Percentiles rank a stretch among this genome's conserved stretches.
Evolutionary conservation across 2,888 invertebrate genomes (phyloP).

Genomic region (Drosophila prolongata): DNA sequence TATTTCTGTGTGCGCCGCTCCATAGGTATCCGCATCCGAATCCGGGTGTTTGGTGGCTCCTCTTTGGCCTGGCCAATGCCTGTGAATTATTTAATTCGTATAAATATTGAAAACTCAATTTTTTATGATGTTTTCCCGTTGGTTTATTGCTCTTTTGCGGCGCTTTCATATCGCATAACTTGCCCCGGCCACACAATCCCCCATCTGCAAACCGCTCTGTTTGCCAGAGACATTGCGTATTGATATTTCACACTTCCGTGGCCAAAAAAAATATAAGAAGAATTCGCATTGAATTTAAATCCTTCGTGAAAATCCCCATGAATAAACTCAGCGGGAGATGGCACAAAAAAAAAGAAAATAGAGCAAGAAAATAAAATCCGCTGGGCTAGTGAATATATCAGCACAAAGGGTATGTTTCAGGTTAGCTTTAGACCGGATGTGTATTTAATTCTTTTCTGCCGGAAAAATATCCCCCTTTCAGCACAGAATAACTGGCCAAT

Average conservation of each 20-base stretch:
- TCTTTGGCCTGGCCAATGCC: conserved; percentile 44
- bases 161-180: conserved; percentile 65
- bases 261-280: conserved; percentile 1
- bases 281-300: conserved; percentile 26
- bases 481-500: not conserved
- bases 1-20: too few species aligned
- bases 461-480: not conserved
- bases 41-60: conserved; percentile 3
- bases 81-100: conserved; percentile 77
- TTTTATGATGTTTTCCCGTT: conserved; percentile 75
- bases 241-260: conserved; percentile 38
- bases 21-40: too few species aligned
- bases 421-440: conserved; percentile 1
- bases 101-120: conserved; percentile 77
- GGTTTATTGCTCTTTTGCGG: conserved; percentile 76
- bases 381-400: not conserved
- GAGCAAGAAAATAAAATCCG: not conserved
- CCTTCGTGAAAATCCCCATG: conserved; percentile 19
- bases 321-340: conserved; percentile 15
- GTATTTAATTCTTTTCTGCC: not conserved
- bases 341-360: not conserved
- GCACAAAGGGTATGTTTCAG: not conserved
- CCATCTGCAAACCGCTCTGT: not conserved
- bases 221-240: conserved; percentile 16
- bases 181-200: conserved; percentile 9